Percentiles rank a stretch among this genome's conserved stretches.
phyloP scores from a whole-genome alignment of 2,113 vertebrate genomes.

The Pomatostomus ruficeps region DNA sequence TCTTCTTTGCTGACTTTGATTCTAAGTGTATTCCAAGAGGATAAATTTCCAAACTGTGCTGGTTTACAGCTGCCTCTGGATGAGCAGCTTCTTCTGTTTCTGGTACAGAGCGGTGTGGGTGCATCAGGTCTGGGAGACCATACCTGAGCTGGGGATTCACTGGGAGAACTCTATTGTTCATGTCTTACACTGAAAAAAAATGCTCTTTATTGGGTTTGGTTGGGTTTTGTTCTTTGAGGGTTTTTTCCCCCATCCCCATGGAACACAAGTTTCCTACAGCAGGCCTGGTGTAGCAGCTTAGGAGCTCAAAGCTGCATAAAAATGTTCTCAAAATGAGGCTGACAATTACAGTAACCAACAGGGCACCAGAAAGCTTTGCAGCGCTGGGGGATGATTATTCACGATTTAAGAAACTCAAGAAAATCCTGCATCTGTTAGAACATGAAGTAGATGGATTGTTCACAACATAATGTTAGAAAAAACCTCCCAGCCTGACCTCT shows the following conservation, averaged over 20 bases:
- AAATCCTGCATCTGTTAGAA: neutral
- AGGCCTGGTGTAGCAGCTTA: neutral
- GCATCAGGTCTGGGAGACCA: neutral
- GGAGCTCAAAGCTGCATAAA: neutral
- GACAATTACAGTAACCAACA: neutral
- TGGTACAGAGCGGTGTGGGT: neutral
- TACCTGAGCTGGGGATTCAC: neutral
- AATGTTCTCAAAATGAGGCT: neutral
- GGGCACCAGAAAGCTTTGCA: neutral
- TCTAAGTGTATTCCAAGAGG: neutral
- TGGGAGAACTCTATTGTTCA: neutral
- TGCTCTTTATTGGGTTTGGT: neutral
- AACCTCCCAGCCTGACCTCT: rapidly evolving
- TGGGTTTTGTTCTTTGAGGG: neutral
- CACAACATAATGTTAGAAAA: neutral
- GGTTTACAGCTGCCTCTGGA: neutral
- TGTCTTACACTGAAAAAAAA: neutral
- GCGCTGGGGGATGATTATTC: neutral
- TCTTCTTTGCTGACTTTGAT: neutral
- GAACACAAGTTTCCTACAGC: neutral
- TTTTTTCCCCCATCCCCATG: rapidly evolving
- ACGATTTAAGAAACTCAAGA: neutral
- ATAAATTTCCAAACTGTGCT: neutral
- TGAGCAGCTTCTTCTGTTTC: neutral
- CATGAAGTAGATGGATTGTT: neutral